Percentiles rank a stretch among this genome's conserved stretches.
Conservation (phyloP, 2,888 invertebrate species). For the Timema cristinae region DNA sequence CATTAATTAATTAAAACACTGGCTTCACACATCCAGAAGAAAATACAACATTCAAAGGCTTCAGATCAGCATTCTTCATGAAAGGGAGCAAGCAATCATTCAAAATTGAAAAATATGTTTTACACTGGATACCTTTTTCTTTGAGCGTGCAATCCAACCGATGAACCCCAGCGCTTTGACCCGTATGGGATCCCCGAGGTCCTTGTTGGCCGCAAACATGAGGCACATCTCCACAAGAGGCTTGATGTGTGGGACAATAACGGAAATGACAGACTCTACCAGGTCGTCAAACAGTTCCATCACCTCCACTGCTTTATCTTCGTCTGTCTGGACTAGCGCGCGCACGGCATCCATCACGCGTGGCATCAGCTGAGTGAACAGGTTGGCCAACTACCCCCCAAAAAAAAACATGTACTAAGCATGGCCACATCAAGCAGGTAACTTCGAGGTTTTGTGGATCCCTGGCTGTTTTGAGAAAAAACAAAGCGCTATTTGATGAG, state of each 20-base stretch:
- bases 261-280: constrained; percentile 54
- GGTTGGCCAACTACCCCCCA: constrained; percentile 48
- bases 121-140: constrained; percentile 58
- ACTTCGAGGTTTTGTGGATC: too few species aligned
- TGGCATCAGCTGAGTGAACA: constrained; percentile 59
- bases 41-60: too few species aligned
- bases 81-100: too few species aligned
- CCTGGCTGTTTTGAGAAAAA: too few species aligned
- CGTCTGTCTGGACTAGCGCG: constrained; percentile 51
- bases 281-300: constrained; percentile 63
- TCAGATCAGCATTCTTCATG: too few species aligned
- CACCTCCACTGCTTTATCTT: constrained; percentile 57
- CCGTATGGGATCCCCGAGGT: constrained; percentile 57
- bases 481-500: too few species aligned
- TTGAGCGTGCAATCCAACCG: constrained; percentile 61
- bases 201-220: constrained; percentile 54
- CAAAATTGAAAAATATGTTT: constrained; percentile 13
- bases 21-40: too few species aligned
- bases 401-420: too few species aligned
- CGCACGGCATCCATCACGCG: constrained; percentile 58
- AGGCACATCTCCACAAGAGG: constrained; percentile 63
- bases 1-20: too few species aligned
- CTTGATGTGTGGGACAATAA: constrained; percentile 60
- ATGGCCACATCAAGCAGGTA: too few species aligned
- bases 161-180: constrained; percentile 61